Base-by-base conservation (phyloP, 2,797 vertebrate genomes). In the Fringilla coelebs region DNA sequence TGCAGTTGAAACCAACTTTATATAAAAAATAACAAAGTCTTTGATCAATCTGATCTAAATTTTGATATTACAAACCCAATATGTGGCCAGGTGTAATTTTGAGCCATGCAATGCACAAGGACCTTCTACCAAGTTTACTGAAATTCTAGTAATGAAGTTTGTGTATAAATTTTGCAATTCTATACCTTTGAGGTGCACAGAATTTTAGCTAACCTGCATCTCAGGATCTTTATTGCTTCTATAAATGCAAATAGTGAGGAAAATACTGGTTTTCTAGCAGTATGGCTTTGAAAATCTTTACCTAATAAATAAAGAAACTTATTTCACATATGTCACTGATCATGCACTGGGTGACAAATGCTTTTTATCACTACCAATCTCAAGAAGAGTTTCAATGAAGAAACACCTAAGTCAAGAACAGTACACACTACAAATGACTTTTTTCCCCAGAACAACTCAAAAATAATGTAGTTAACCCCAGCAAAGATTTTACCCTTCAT, bases 71-170 rank as follows among this genome's bases (percentile, higher is more conserved):
- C 2, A 4, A 93, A 82, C 4, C 13, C 24, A 63, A 7, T 9
- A 24, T 9, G 28, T 24, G 28, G 48, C 71, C 41, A 74, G 74
- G 51, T 43, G 36, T 60, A 52, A 73, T 86, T 78, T 11, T 81
- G 36, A 68, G 17, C 34, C 24, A 43, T 0, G 3, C 29, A 76
- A 32, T 0, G 0, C 49, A 43, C 17, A 7, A 43, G 7, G 48
- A 36, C 24, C 34, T 68, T 71, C 65, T 36, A 46, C 10, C 22
- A 71, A 54, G 16, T 55, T 41, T 63, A 76, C 21, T 43, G 31
- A 62, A 73, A 85, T 38, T 65, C 9, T 45, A 31, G 11, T 19
- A 71, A 65, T 17, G 54, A 74, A 77, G 15, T 24, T 55, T 34
- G 61, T 31, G 28, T n/a, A 49, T 25, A 57, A 66, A 34, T 65